Percentiles rank a stretch among this genome's conserved stretches.
These are phyloP conservation scores for Spialia ferax DNA, from an alignment of 2,888 invertebrate genomes.

Conservation along the genomic window DNA sequence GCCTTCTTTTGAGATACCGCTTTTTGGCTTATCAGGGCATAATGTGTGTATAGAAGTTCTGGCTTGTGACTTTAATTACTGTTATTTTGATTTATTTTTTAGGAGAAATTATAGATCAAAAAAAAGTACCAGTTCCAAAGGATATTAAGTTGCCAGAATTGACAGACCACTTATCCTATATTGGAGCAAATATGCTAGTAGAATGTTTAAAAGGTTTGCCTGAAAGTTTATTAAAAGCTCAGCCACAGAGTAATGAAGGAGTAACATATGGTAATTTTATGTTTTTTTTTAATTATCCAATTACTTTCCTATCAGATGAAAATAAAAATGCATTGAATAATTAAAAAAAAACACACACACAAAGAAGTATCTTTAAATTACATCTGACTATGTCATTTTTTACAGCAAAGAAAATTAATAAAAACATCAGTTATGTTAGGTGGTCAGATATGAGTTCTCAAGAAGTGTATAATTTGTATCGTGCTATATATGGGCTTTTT, in stretches of 20 bases:
- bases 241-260: slow-evolving; percentile 87
- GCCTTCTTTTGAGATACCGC: no score
- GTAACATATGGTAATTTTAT: slow-evolving; percentile 89
- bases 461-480: slow-evolving; percentile 90
- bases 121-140: slow-evolving; percentile 81
- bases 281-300: neutral
- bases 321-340: no score
- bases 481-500: slow-evolving; percentile 89
- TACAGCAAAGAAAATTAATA: slow-evolving; percentile 91
- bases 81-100: slow-evolving; percentile 50
- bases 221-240: slow-evolving; percentile 83
- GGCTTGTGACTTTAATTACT: neutral
- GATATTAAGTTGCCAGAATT: slow-evolving; percentile 89
- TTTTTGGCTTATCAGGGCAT: no score
- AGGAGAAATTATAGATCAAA: slow-evolving; percentile 88
- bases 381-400: slow-evolving; percentile 62
- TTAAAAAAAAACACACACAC: neutral
- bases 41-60: no score
- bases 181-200: slow-evolving; percentile 90
- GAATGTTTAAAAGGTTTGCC: slow-evolving; percentile 88
- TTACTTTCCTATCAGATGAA: no score
- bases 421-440: slow-evolving; percentile 86
- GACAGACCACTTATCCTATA: slow-evolving; percentile 87
- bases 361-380: neutral
- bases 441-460: slow-evolving; percentile 89